These are phyloP conservation scores for Syngnathoides biaculeatus DNA, from an alignment of 2,113 vertebrate genomes.

Conservation along the genomic window DNA sequence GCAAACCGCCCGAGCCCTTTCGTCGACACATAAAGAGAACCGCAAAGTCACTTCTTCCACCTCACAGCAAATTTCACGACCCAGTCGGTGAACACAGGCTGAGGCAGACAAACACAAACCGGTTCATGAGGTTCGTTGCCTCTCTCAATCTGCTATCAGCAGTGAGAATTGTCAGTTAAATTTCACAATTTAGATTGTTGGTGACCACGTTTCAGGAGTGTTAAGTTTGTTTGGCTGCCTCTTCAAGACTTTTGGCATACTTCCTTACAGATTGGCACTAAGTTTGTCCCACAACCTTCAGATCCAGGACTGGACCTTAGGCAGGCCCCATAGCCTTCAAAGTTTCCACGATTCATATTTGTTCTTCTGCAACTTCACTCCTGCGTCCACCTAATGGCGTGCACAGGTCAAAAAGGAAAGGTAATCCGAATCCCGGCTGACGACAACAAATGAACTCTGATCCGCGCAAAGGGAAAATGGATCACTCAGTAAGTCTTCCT, in stretches of 20 bases:
- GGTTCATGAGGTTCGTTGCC: conserved; percentile 35
- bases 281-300: conserved; percentile 20
- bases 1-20: conserved; percentile 23
- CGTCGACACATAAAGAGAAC: conserved; percentile 24
- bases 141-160: conserved; percentile 33
- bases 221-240: conserved; percentile 39
- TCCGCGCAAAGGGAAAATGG: conserved; percentile 47
- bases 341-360: conserved; percentile 60
- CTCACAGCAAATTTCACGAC: conserved; percentile 43
- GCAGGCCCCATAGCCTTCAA: conserved; percentile 17
- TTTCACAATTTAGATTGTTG: conserved; percentile 56
- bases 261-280: conserved; percentile 49
- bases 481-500: conserved; percentile 54
- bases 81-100: conserved; percentile 39
- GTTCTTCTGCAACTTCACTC: conserved; percentile 79
- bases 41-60: conserved; percentile 29
- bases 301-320: conserved; percentile 25
- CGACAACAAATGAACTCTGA: conserved; percentile 53
- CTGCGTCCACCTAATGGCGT: conserved; percentile 71
- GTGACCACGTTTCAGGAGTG: conserved; percentile 70
- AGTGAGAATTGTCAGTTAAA: conserved; percentile 41
- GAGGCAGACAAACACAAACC: conserved; percentile 49
- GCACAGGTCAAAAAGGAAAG: conserved; percentile 71
- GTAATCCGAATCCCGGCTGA: conserved; percentile 82
- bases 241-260: conserved; percentile 84